These are phyloP conservation scores for Eupithecia tripunctaria DNA, from an alignment of 2,888 invertebrate genomes.

Conservation along the genomic window DNA sequence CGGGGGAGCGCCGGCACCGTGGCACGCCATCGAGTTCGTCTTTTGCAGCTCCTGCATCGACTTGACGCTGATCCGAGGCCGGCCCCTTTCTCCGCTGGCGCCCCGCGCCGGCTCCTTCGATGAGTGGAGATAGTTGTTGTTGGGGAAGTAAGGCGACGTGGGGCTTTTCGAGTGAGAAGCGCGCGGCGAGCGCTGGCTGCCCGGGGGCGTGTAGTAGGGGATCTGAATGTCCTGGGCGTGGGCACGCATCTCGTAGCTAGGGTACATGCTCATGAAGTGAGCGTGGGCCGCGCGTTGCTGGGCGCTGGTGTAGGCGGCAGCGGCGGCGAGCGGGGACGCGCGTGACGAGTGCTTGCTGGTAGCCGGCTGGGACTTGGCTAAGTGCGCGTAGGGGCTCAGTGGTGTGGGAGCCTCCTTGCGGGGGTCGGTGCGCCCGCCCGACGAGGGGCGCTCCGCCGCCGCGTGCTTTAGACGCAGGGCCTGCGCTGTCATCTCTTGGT, in stretches of 20 bases:
- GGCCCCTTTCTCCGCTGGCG: slow-evolving; percentile 68
- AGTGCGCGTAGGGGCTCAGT: slow-evolving; percentile 74
- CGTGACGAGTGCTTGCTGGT: slow-evolving; percentile 56
- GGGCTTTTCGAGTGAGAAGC: slow-evolving; percentile 57
- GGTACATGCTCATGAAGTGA: background rate
- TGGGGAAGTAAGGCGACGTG: slow-evolving; percentile 73
- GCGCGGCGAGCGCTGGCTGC: slow-evolving; percentile 54
- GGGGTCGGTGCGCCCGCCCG: slow-evolving; percentile 53
- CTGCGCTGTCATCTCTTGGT: slow-evolving; percentile 82
- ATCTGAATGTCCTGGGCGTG: slow-evolving; percentile 72
- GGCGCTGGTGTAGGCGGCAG: background rate
- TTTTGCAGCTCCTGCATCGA: slow-evolving; percentile 86
- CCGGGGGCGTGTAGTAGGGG: slow-evolving; percentile 74
- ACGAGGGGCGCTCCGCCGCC: slow-evolving; percentile 51
- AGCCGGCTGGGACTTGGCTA: slow-evolving; percentile 70
- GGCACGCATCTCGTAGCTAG: slow-evolving; percentile 49
- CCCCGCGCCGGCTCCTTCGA: slow-evolving; percentile 68
- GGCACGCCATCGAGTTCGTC: slow-evolving; percentile 52
- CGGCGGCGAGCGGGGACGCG: slow-evolving; percentile 1
- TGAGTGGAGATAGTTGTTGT: slow-evolving; percentile 76
- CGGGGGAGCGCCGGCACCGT: slow-evolving; percentile 48
- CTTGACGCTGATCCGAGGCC: slow-evolving; percentile 86
- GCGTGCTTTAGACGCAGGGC: slow-evolving; percentile 37
- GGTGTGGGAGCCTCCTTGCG: slow-evolving; percentile 70
- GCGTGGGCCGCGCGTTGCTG: slow-evolving; percentile 1